Percentiles rank a stretch among this genome's conserved stretches.
Conservation (phyloP, 2,888 invertebrate genomes). For the Aporophyla nigra region DNA sequence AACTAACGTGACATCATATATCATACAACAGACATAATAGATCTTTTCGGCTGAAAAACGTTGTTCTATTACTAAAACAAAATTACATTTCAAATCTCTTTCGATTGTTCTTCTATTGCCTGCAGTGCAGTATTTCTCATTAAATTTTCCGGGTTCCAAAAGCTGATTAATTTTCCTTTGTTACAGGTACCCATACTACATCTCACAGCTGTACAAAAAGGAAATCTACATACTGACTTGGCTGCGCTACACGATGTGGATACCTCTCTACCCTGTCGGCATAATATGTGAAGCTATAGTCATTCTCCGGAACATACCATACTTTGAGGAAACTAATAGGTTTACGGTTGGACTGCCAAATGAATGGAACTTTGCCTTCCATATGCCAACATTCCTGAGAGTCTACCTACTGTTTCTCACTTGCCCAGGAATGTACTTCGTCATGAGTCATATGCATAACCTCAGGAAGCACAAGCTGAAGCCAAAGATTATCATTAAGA, state of each 20-base stretch:
- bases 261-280: slow-evolving; percentile 97
- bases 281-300: slow-evolving; percentile 96
- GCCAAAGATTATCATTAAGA: slow-evolving; percentile 85
- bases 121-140: not conserved
- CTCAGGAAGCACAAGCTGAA: slow-evolving; percentile 93
- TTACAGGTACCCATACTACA: slow-evolving; percentile 97
- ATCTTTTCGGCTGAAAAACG: too few relatives aligned
- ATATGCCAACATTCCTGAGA: slow-evolving; percentile 95
- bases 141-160: too few relatives aligned
- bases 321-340: slow-evolving; percentile 95
- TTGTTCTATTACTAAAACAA: too few relatives aligned
- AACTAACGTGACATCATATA: too few relatives aligned
- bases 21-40: too few relatives aligned
- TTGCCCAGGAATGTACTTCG: slow-evolving; percentile 94
- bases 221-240: slow-evolving; percentile 95
- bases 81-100: too few relatives aligned
- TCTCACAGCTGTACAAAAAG: slow-evolving; percentile 94
- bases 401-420: slow-evolving; percentile 94
- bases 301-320: slow-evolving; percentile 95
- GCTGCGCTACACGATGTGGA: slow-evolving; percentile 98
- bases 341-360: slow-evolving; percentile 96
- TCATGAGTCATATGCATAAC: slow-evolving; percentile 96
- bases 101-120: too few relatives aligned
- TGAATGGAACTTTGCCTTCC: slow-evolving; percentile 95
- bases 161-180: not conserved